phyloP scores from a whole-genome alignment of 1,140 invertebrate genomes.

The Gerris buenoi region DNA sequence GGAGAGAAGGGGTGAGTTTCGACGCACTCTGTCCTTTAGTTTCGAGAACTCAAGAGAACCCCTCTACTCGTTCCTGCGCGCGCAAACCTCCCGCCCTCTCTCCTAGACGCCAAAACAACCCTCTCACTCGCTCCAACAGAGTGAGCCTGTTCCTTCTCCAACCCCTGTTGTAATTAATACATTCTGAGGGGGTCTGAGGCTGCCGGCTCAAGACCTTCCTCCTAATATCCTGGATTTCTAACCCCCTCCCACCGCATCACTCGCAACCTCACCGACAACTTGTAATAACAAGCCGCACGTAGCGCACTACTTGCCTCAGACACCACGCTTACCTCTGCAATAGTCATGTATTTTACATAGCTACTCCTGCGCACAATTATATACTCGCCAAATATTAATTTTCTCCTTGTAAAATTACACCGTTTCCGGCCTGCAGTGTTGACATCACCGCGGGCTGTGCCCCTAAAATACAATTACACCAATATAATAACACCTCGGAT shows the following conservation, averaged over 20 bases:
- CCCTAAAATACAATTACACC: no score
- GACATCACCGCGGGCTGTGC: no score
- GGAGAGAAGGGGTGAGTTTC: background rate
- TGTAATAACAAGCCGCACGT: background rate
- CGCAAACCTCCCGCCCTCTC: background rate
- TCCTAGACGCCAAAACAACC: background rate
- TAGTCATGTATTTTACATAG: background rate
- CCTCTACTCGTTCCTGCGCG: background rate
- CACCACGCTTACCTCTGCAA: background rate
- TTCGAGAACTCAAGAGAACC: background rate
- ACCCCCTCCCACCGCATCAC: background rate
- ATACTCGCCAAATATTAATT: background rate
- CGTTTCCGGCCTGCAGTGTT: no score
- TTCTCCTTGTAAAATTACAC: background rate
- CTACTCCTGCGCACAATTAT: background rate
- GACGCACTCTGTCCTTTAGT: background rate
- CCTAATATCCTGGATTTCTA: background rate
- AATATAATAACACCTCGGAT: no score
- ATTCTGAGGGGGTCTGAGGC: constrained; percentile 4
- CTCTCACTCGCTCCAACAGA: constrained; percentile 6
- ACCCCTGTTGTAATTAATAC: constrained; percentile 12
- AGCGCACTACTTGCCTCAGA: background rate
- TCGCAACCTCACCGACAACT: background rate
- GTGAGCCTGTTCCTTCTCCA: background rate
- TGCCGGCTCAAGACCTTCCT: background rate